Base-by-base conservation (phyloP, 2,797 vertebrate genomes). In the Borostomias antarcticus region DNA sequence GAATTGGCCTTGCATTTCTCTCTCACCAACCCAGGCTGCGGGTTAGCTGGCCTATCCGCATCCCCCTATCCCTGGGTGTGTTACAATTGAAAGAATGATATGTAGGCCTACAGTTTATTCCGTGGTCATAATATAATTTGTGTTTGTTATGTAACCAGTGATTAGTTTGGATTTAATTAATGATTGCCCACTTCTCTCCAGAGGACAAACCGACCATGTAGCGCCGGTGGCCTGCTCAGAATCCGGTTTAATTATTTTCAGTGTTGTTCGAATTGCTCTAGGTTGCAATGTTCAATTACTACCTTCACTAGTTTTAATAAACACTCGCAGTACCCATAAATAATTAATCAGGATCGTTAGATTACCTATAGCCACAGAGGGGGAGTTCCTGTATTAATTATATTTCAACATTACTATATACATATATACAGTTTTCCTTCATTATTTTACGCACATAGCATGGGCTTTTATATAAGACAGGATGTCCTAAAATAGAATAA, bases 81-180 rank as follows among this genome's bases (percentile, higher is more conserved):
- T 59, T 59, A 8, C 37, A 43, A 43, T 60, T 51, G 33, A 61
- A 45, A 37, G 23, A 43, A 60, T 30, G 30, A 19, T 58, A 25
- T 35, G 32, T 37, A 48, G 15, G 29, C 26, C 19, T 26, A 11
- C 32, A 15, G 48, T 35, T 48, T 29, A 21, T 30, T 5, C 21
- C 23, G 9, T 66, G 64, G 56, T 58, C 43, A 48, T 32, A 66
- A 56, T 35, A 90, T 89, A 88, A 91, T 90, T 92, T 91, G 86
- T 92, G 86, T 92, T 86, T 92, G 87, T 93, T 92, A 93, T 92
- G 90, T 91, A 91, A 91, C 90, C 75, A 88, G 89, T 92, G 91
- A 93, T 93, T 91, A 91, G 88, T 91, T 91, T 89, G 89, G 89
- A 92, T 95, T 95, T 94, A 96, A 97, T 96, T 95, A 95, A 93